A percentile compares a stretch with the other conserved stretches of the same genome.
Evolutionary conservation across 2,113 vertebrate species (phyloP).

Genomic region (Chitala chitala): DNA sequence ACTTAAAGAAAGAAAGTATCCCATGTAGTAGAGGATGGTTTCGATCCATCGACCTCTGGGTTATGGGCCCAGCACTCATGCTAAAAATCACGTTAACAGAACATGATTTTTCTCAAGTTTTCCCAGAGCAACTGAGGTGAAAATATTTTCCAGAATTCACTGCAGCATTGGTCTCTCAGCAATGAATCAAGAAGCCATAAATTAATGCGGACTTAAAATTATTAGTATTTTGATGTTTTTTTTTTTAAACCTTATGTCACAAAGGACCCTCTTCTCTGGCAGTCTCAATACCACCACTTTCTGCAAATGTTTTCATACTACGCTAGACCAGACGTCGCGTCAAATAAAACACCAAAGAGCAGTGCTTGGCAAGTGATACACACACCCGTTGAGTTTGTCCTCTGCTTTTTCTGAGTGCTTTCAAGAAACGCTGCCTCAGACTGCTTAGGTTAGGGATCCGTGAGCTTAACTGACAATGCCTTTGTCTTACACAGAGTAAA

Average conservation of each 20-base stretch:
- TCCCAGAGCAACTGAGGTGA: slow-evolving; percentile 5
- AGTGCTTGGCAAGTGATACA: background rate
- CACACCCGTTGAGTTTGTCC: background rate
- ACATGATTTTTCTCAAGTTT: no score
- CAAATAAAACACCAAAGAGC: background rate
- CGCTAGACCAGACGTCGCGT: slow-evolving; percentile 4
- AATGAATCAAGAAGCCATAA: background rate
- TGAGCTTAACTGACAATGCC: slow-evolving; percentile 31
- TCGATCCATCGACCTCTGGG: no score
- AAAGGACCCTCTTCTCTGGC: slow-evolving; percentile 1
- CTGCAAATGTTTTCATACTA: slow-evolving; percentile 17
- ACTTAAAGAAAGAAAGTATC: no score
- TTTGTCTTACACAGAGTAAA: slow-evolving; percentile 37
- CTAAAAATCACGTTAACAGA: background rate
- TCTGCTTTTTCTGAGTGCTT: background rate
- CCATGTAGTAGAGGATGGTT: no score
- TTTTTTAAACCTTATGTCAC: slow-evolving; percentile 21
- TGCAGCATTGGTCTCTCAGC: background rate
- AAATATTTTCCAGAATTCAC: slow-evolving; percentile 15
- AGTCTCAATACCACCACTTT: background rate
- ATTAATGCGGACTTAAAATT: slow-evolving; percentile 4
- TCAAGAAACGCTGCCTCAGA: background rate
- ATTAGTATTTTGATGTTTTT: slow-evolving; percentile 18
- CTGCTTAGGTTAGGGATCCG: slow-evolving; percentile 31
- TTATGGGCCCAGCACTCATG: no score